These are phyloP conservation scores for Thalassoma bifasciatum DNA, from an alignment of 2,113 vertebrate species.

Conservation along the genomic window DNA sequence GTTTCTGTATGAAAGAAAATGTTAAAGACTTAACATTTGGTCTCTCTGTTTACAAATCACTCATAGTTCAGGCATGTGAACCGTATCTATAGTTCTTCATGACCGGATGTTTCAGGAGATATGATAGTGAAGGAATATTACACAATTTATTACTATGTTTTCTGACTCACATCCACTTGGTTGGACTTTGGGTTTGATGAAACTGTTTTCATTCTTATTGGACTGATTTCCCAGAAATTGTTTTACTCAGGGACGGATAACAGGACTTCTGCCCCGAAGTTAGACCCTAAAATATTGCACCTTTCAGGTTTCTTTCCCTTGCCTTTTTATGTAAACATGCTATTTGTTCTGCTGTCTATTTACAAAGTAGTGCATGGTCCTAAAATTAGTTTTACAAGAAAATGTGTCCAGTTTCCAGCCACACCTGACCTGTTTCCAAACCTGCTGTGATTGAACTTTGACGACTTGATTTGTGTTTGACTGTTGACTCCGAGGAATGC, in stretches of 20 bases:
- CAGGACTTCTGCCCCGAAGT: not conserved
- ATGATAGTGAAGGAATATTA: slow-evolving; percentile 10
- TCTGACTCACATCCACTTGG: slow-evolving; percentile 4
- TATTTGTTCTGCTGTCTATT: not conserved
- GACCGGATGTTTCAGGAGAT: not conserved
- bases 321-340: too few relatives aligned
- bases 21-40: not conserved
- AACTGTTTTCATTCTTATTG: slow-evolving; percentile 1
- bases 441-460: slow-evolving; percentile 6
- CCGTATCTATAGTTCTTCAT: not conserved
- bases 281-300: not conserved
- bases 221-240: not conserved
- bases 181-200: slow-evolving; percentile 17
- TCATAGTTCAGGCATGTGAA: not conserved
- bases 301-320: too few relatives aligned
- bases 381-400: not conserved
- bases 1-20: not conserved
- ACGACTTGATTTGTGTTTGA: not conserved
- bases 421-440: slow-evolving; percentile 9
- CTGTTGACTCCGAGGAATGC: slow-evolving; percentile 10
- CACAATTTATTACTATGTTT: slow-evolving; percentile 8
- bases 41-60: not conserved
- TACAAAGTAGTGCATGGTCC: not conserved
- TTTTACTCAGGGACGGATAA: not conserved
- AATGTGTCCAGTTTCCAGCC: not conserved